A percentile compares a stretch with the other conserved stretches of the same genome.
phyloP scores from a whole-genome alignment of 2,888 invertebrate species.

The Drosophila villosipedis region DNA sequence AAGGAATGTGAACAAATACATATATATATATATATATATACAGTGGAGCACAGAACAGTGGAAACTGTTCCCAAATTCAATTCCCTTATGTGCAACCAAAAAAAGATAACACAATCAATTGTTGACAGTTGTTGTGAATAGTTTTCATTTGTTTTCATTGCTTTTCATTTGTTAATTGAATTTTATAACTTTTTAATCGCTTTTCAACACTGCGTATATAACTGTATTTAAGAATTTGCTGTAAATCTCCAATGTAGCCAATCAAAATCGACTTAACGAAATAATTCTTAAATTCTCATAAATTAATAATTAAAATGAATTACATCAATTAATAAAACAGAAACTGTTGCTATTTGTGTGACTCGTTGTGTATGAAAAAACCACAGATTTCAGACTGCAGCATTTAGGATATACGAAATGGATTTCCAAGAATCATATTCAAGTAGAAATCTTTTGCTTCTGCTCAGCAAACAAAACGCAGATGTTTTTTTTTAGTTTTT shows the following conservation, averaged over 20 bases:
- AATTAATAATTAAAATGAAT: background rate
- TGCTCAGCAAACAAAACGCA: conserved; percentile 2
- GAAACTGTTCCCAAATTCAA: background rate
- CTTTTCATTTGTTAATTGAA: background rate
- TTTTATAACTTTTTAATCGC: background rate
- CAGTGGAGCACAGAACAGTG: background rate
- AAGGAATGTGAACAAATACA: background rate
- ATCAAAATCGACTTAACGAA: background rate
- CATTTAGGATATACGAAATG: conserved; percentile 2
- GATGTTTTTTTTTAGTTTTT: conserved; percentile 6
- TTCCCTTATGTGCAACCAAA: background rate
- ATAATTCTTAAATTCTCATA: background rate
- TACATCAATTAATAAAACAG: background rate
- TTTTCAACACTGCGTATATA: background rate
- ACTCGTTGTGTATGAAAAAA: background rate
- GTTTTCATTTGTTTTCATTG: background rate
- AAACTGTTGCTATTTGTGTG: background rate
- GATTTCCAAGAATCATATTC: conserved; percentile 15
- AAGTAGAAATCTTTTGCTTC: conserved; percentile 3
- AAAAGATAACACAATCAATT: background rate
- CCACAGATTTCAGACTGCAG: background rate
- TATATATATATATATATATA: background rate
- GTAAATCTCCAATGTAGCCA: background rate
- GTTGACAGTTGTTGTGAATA: background rate
- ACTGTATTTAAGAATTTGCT: background rate